These are phyloP conservation scores for Trichogramma evanescens DNA, from an alignment of 2,888 invertebrate species.

Conservation along the genomic window DNA sequence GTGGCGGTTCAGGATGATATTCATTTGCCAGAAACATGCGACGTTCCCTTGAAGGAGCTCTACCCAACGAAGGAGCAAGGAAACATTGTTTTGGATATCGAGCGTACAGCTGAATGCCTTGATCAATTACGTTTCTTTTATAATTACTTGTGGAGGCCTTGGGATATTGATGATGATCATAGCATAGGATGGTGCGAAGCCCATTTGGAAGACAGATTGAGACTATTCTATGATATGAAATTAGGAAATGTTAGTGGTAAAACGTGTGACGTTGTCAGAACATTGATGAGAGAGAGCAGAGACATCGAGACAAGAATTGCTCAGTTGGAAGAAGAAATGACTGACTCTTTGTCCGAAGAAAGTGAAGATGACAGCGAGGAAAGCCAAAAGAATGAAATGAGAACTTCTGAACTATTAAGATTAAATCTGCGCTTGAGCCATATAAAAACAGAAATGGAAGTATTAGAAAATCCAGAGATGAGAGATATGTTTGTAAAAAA, in stretches of 20 bases:
- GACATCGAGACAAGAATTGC: slow-evolving; percentile 51
- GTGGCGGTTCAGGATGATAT: slow-evolving; percentile 61
- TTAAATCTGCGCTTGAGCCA: slow-evolving; percentile 53
- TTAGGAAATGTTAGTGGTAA: slow-evolving; percentile 50
- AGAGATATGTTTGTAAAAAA: slow-evolving; percentile 47
- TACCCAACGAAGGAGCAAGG: slow-evolving; percentile 62
- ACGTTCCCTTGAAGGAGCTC: slow-evolving; percentile 57
- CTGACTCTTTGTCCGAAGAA: slow-evolving; percentile 35
- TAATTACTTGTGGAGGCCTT: slow-evolving; percentile 62
- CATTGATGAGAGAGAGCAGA: slow-evolving; percentile 52
- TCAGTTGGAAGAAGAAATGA: slow-evolving; percentile 45
- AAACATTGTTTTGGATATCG: slow-evolving; percentile 52
- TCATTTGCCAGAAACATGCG: slow-evolving; percentile 54
- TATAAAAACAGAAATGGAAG: slow-evolving; percentile 55
- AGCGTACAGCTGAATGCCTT: slow-evolving; percentile 57
- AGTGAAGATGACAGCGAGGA: slow-evolving; percentile 25
- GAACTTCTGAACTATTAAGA: slow-evolving; percentile 50
- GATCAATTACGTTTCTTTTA: slow-evolving; percentile 63
- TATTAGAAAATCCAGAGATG: slow-evolving; percentile 56
- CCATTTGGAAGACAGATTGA: slow-evolving; percentile 52
- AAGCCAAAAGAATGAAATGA: slow-evolving; percentile 35
- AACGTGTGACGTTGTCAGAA: slow-evolving; percentile 50
- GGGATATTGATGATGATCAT: slow-evolving; percentile 62
- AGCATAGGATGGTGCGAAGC: slow-evolving; percentile 53
- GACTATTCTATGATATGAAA: slow-evolving; percentile 55